Percentiles rank a stretch among this genome's conserved stretches.
Evolutionary conservation across 2,888 invertebrate species (phyloP).

Genomic region (Shargacucullia verbasci): DNA sequence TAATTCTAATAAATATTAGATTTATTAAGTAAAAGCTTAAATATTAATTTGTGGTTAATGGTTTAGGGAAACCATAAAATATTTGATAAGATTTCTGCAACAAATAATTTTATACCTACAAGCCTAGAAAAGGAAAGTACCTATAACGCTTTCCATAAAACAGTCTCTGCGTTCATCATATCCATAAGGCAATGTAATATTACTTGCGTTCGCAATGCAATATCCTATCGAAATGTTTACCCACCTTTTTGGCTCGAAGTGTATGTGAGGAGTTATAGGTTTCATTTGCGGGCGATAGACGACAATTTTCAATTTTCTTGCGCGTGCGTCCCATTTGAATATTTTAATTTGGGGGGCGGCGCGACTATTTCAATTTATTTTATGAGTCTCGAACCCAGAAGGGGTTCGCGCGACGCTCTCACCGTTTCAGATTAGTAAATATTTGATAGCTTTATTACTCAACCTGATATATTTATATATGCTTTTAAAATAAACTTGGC

Average conservation of each 20-base stretch:
- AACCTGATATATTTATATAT: slow-evolving; percentile 84
- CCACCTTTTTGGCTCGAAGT: slow-evolving; percentile 69
- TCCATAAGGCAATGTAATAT: slow-evolving; percentile 43
- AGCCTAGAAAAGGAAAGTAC: not conserved
- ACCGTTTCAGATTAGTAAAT: slow-evolving; percentile 88
- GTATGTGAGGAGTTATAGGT: slow-evolving; percentile 87
- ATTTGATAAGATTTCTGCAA: no score
- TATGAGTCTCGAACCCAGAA: slow-evolving; percentile 86
- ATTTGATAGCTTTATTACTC: slow-evolving; percentile 89
- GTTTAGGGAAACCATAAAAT: no score
- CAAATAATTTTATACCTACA: no score
- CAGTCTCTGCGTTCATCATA: slow-evolving; percentile 31
- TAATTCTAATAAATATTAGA: not conserved
- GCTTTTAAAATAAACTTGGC: slow-evolving; percentile 77
- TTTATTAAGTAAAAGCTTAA: no score
- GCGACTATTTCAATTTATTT: slow-evolving; percentile 90
- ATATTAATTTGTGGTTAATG: no score
- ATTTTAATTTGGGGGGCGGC: slow-evolving; percentile 89
- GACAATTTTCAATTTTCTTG: slow-evolving; percentile 90
- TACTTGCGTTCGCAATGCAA: slow-evolving; percentile 51
- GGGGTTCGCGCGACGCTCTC: slow-evolving; percentile 84
- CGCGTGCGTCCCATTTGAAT: slow-evolving; percentile 90
- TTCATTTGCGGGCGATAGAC: slow-evolving; percentile 89
- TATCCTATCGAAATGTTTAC: slow-evolving; percentile 56
- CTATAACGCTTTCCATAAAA: slow-evolving; percentile 1